These are phyloP conservation scores for Lerema accius DNA, from an alignment of 1,140 invertebrate genomes.

Conservation along the genomic window DNA sequence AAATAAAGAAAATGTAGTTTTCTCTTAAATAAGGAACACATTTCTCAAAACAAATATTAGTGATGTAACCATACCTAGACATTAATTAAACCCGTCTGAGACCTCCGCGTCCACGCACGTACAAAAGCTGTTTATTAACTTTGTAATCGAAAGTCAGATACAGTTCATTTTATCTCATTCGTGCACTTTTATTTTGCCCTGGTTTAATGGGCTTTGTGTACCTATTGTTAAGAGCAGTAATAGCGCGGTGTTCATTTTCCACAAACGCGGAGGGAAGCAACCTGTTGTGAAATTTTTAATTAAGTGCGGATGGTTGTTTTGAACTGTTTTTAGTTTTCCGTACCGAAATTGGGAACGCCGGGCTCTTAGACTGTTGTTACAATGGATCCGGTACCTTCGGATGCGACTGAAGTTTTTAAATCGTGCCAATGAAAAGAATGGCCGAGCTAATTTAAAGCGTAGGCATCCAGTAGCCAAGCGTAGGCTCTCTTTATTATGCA, in stretches of 20 bases:
- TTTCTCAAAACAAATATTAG: neutral
- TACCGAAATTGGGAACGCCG: slow-evolving; percentile 16
- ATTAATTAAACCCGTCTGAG: neutral
- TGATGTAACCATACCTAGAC: neutral
- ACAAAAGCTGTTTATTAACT: slow-evolving; percentile 17
- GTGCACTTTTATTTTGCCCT: slow-evolving; percentile 24
- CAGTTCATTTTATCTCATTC: slow-evolving; percentile 33
- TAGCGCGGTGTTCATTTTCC: slow-evolving; percentile 46
- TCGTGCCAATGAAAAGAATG: too few relatives aligned
- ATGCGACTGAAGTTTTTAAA: neutral
- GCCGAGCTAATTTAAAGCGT: too few relatives aligned
- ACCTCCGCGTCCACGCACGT: neutral
- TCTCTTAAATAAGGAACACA: neutral
- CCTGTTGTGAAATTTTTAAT: slow-evolving; percentile 75
- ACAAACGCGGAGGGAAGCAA: slow-evolving; percentile 53
- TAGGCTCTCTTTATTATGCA: too few relatives aligned
- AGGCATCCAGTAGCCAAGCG: too few relatives aligned
- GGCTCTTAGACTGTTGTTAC: neutral
- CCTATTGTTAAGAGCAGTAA: slow-evolving; percentile 36
- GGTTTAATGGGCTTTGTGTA: slow-evolving; percentile 40
- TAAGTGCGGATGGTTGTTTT: slow-evolving; percentile 54
- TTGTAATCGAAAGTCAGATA: slow-evolving; percentile 32
- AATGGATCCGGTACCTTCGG: neutral
- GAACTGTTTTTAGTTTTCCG: slow-evolving; percentile 43
- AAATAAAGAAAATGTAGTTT: too few relatives aligned